Percentiles rank a stretch among this genome's conserved stretches.
Evolutionary conservation across 2,797 vertebrate species (phyloP).

Genomic region (Halcyon leucocephala): DNA sequence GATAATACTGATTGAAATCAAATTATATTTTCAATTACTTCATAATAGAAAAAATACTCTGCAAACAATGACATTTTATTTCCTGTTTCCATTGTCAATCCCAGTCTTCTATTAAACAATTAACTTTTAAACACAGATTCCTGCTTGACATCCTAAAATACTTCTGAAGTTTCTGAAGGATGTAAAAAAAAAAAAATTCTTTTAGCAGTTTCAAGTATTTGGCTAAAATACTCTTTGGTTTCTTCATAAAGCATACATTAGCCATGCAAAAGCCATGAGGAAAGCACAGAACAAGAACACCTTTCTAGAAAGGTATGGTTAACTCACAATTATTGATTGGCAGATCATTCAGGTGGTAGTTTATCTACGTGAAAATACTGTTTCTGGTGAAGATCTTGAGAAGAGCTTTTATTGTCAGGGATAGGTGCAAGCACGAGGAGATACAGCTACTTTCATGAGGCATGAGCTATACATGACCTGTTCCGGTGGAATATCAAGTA

Average conservation of each 20-base stretch:
- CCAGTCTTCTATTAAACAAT: background rate
- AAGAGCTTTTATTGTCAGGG: background rate
- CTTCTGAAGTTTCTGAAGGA: background rate
- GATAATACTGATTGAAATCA: background rate
- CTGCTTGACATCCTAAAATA: background rate
- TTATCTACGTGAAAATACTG: background rate
- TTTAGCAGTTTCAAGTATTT: background rate
- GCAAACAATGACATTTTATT: background rate
- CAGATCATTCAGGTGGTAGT: background rate
- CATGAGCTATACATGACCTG: background rate
- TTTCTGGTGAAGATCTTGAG: background rate
- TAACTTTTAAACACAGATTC: background rate
- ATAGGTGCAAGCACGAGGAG: background rate
- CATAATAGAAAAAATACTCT: background rate
- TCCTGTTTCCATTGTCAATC: background rate
- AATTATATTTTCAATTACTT: background rate
- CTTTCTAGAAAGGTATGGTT: background rate
- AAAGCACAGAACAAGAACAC: background rate
- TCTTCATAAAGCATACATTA: background rate
- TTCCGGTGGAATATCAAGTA: background rate
- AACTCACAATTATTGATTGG: background rate
- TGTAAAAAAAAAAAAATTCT: background rate
- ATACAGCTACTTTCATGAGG: background rate
- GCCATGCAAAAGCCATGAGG: constrained; percentile 42
- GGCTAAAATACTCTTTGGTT: background rate